phyloP scores from a whole-genome alignment of 2,888 invertebrate species.

The Xestobium rufovillosum region DNA sequence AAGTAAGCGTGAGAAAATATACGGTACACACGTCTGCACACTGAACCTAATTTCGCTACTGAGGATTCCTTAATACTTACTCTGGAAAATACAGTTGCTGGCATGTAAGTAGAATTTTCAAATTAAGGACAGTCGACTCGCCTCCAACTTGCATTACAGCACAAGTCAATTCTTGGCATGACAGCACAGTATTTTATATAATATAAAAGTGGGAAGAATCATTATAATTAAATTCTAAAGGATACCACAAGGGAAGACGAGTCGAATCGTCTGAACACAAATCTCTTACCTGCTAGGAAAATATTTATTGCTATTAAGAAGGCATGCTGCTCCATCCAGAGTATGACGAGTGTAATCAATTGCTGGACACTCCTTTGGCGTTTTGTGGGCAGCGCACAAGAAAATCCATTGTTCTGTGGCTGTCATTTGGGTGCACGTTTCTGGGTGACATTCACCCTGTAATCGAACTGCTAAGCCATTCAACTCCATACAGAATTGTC shows the following conservation, averaged over 20 bases:
- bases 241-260: conserved; percentile 7
- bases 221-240: too few species aligned
- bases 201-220: conserved; percentile 4
- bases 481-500: conserved; percentile 99
- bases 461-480: conserved; percentile 96
- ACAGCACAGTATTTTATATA: conserved; percentile 1
- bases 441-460: conserved; percentile 94
- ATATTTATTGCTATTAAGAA: conserved; percentile 98
- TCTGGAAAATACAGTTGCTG: conserved; percentile 50
- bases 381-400: conserved; percentile 98
- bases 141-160: too few species aligned
- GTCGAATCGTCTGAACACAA: conserved; percentile 4
- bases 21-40: conserved; percentile 96
- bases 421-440: conserved; percentile 98
- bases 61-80: conserved; percentile 99
- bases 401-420: conserved; percentile 99
- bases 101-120: too few species aligned
- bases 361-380: conserved; percentile 99
- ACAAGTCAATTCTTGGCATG: too few species aligned
- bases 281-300: conserved; percentile 92
- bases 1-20: conserved; percentile 99
- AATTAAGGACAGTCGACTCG: too few species aligned
- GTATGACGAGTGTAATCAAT: conserved; percentile 99
- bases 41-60: conserved; percentile 96
- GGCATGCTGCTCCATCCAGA: conserved; percentile 95